Evolutionary conservation across 2,797 vertebrate genomes (phyloP), one percentile per base, ranked within the genome.

Genomic region (Macropodus opercularis): DNA sequence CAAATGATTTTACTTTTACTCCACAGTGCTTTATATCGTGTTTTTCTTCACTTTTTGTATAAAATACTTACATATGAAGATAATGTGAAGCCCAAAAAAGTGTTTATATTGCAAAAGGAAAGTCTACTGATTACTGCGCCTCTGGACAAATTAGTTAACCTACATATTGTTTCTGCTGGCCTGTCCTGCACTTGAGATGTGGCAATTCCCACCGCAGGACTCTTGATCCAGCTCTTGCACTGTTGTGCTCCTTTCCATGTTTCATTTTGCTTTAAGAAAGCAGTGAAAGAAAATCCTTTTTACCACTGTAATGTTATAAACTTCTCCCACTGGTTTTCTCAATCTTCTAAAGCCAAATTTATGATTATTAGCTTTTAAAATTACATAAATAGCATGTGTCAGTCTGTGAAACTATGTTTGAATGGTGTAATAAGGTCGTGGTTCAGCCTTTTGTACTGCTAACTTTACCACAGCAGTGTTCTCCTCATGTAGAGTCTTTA

Each of bases 11-110:
- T 75, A 79, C 75, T 84, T 91, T 86, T 88, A 84, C 87, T 79
- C 75, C 71, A 80, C 81, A 87, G 87, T 92, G 90, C 89, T 90
- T 89, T 79, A 71, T 83, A 74, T 84, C 78, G 58, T 83, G 39
- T 72, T 75, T 80, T 76, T 55, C 43, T 49, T 80, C 74, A 71
- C 49, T 47, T 78, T 84, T 85, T 88, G 66, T 90, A 88, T 88
- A 78, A 84, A 65, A 76, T 81, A 75, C 85, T 87, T 87, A 63
- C 87, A 87, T 87, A 89, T 93, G 90, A 93, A 91, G 82, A 89
- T 85, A 93, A 89, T 92, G 87, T 94, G 93, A 94, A 93, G 84
- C 87, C 89, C 89, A 89, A 72, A 46, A 85, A 87, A 88, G 89
- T 72, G 78, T 88, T 87, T 89, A 72, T 85, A 77, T 87, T 85